Base-by-base conservation (phyloP, 2,113 vertebrate genomes). In the Chaetodon trifascialis region DNA sequence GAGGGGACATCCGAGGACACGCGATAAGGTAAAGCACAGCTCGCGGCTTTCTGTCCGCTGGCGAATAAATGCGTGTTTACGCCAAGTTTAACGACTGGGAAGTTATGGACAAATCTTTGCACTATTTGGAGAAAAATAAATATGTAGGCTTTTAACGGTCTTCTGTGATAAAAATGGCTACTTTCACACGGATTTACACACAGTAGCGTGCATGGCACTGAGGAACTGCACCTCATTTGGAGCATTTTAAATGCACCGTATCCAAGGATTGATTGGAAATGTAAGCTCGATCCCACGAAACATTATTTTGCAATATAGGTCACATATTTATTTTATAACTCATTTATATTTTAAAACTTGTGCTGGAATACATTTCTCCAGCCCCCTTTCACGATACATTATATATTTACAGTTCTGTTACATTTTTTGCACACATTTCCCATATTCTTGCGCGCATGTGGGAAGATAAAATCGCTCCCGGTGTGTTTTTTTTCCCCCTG, bases 1-100 rank as follows among this genome's bases (percentile, higher is more conserved):
- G 88, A 68, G 84, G 85, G 91, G 93, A 90, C 91, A 91, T 79
- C 82, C 84, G 89, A 90, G 93, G 91, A 92, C 89, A 89, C 92
- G 85, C 72, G 76, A 34, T 67, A 82, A 91, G 92, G 93, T 94
- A 94, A 87, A 71, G 10, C 63, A n/a, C 34, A 23, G 12, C 72
- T 36, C 72, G 3, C 74, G 2, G 73, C 21, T 42, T 3, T 60
- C 2, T 7, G 34, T 49, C 21, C 36, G 9, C 4, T 2, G 11
- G 38, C 11, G 30, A 14, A 54, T 5, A 58, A 46, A 73, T 1
- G 17, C 73, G 56, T 42, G 2, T 76, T 30, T 36, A 7, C 30
- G 0, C 5, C 4, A 49, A 54, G 70, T 84, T 65, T 4, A 16
- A n/a, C 51, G 6, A 8, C 25, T 0, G 68, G 3, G 34, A 73